Conservation (phyloP, 2,113 vertebrate species). For the Eira barbara region DNA sequence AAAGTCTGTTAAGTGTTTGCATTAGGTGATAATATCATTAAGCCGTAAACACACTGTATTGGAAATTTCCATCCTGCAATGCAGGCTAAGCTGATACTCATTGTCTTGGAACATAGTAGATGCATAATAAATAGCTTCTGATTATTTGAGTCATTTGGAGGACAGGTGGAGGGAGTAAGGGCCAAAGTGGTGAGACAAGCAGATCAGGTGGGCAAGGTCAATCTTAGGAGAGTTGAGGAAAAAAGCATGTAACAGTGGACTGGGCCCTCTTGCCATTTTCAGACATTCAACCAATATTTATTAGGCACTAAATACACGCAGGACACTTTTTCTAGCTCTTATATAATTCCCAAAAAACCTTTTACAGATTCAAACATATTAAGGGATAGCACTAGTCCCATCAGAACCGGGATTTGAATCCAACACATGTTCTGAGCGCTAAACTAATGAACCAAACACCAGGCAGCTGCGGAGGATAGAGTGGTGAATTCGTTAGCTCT, state of each 20-base stretch:
- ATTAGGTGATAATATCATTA: background rate
- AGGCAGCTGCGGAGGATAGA: background rate
- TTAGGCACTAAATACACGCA: background rate
- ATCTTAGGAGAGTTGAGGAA: background rate
- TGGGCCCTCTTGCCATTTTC: background rate
- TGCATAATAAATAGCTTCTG: constrained; percentile 32
- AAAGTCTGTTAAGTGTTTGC: background rate
- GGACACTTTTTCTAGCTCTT: background rate
- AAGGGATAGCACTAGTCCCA: background rate
- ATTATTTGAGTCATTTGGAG: constrained; percentile 14
- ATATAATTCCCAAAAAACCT: background rate
- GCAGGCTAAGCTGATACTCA: constrained; percentile 4
- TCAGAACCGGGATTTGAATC: background rate
- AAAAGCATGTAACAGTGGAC: background rate
- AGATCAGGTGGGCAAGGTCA: background rate
- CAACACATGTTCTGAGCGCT: background rate
- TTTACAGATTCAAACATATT: background rate
- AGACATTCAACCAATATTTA: background rate
- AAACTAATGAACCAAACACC: background rate
- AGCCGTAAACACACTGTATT: background rate
- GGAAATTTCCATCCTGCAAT: constrained; percentile 47
- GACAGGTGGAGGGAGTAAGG: background rate
- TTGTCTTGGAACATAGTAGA: constrained; percentile 44
- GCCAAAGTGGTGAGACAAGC: background rate
- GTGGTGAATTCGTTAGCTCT: background rate